Evolutionary conservation across 2,797 vertebrate genomes (phyloP), one percentile per base, ranked within the genome.

Genomic region (Pampus argenteus): DNA sequence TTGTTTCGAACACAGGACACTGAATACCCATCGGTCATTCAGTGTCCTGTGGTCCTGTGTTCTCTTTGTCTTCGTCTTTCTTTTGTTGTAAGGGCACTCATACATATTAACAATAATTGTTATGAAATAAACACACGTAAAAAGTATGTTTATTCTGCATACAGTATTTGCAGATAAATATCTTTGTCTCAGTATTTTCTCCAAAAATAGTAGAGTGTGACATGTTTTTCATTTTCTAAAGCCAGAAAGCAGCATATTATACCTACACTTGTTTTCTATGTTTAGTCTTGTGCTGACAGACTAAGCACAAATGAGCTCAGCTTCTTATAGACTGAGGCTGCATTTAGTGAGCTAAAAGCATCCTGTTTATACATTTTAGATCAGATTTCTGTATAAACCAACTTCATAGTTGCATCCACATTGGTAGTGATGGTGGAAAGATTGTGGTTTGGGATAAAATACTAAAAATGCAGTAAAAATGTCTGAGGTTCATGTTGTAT

Each of bases 1-100:
- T 31, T 57, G n/a, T 62, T 54, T n/a, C n/a, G n/a, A n/a, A n/a
- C n/a, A n/a, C n/a, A n/a, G n/a, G n/a, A n/a, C n/a, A n/a, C n/a
- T n/a, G n/a, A n/a, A n/a, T 44, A 18, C 47, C 42, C 2, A 6
- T 14, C 42, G 44, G 48, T 40, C 18, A 34, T 44, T 38, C 54
- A 28, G 9, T 47, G 51, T 49, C 45, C 57, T 57, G 0, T 23
- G 10, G 36, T 38, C 28, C 44, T n/a, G n/a, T n/a, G n/a, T n/a
- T 47, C 14, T 61, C 47, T 66, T 31, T 23, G 13, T 40, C 49
- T 45, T 44, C 44, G 11, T 49, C 11, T 58, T 50, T 25, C 49
- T 66, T 36, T 25, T 66, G 62, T 50, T 52, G 18, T 67, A 61
- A 68, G 1, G 55, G 31, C 1, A 23, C 56, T 65, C 56, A 34